Base-by-base conservation (phyloP, 2,888 invertebrate genomes). In the Chalcosyrphus nemorum region DNA sequence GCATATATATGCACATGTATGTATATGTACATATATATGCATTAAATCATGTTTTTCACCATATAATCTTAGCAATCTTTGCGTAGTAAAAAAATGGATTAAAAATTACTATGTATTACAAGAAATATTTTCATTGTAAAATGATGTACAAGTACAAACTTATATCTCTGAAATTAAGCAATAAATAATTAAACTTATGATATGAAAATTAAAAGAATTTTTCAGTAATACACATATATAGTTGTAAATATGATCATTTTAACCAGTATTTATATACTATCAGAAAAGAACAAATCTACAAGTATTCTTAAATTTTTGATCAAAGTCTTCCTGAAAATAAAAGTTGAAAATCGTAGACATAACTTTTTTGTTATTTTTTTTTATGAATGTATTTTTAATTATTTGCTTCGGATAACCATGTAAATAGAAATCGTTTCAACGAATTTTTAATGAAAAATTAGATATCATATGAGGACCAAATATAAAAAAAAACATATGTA, bases 281-380 rank as follows among this genome's bases (percentile, higher is more conserved):
- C 68, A 29, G 27, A 54, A 21, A 57, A 45, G n/a, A 11, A 17
- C 19, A 63, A 68, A 35, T 56, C 52, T 52, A 75, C 50, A 54
- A 61, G 41, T 15, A 81, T 41, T 71, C 56, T 70, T 71, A 59
- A 45, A 82, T 47, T 68, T 61, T 65, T 32, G 52, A 72, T 82
- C 77, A 72, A 82, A 47, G 77, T 82, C 82, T 82, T 82, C 82
- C 82, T 82, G 45, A 32, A 68, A 82, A 61, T 43, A 24, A 66
- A 66, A 35, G 38, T 27, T 59, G 38, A 70, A 32, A 56, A 13
- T 56, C 45, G 5, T 32, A 15, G 13, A 50, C 38, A n/a, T 21
- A 21, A 24, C 7, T 66, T 41, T 6, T 63, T 32, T 29, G 43
- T 68, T 35, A 15, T 29, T 17, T 6, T 57, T 6, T 57, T 45